Evolutionary conservation across 2,888 invertebrate species (phyloP).

Genomic region (Troglohyphantes excavatus): DNA sequence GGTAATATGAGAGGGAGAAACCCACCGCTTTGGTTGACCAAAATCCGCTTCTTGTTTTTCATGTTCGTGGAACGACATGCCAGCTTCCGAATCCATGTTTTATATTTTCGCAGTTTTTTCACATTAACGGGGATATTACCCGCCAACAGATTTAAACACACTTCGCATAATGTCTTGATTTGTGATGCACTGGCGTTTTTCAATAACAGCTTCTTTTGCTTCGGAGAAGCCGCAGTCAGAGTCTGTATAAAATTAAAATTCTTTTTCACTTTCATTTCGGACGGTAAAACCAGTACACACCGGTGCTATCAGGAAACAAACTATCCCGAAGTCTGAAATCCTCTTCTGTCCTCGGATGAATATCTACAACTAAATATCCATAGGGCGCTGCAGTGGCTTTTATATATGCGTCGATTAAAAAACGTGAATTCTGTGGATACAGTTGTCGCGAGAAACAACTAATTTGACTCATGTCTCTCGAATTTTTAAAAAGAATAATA

Average conservation of each 20-base stretch:
- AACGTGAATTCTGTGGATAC: constrained; percentile 38
- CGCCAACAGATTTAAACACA: too few species aligned
- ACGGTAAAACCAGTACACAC: constrained; percentile 41
- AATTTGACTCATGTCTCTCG: constrained; percentile 55
- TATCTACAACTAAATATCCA: constrained; percentile 79
- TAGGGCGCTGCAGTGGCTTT: constrained; percentile 74
- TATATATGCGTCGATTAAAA: constrained; percentile 71
- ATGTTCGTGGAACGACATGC: neutral
- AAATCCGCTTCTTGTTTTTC: constrained; percentile 6
- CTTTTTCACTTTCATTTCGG: constrained; percentile 41
- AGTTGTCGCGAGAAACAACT: constrained; percentile 43
- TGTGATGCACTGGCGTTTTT: too few species aligned
- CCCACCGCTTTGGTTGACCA: constrained; percentile 47
- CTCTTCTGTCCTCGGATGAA: constrained; percentile 78
- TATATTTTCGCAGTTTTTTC: constrained; percentile 24
- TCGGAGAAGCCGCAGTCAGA: neutral
- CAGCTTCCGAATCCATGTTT: neutral
- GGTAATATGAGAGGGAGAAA: constrained; percentile 53
- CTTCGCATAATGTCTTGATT: too few species aligned
- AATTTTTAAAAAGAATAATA: constrained; percentile 67
- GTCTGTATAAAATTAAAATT: constrained; percentile 45
- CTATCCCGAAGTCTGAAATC: constrained; percentile 58
- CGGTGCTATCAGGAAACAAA: neutral
- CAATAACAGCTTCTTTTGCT: too few species aligned
- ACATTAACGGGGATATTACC: constrained; percentile 17